Conservation (phyloP, 64 coral and sea anemone species). For the Platygyra sinensis region DNA sequence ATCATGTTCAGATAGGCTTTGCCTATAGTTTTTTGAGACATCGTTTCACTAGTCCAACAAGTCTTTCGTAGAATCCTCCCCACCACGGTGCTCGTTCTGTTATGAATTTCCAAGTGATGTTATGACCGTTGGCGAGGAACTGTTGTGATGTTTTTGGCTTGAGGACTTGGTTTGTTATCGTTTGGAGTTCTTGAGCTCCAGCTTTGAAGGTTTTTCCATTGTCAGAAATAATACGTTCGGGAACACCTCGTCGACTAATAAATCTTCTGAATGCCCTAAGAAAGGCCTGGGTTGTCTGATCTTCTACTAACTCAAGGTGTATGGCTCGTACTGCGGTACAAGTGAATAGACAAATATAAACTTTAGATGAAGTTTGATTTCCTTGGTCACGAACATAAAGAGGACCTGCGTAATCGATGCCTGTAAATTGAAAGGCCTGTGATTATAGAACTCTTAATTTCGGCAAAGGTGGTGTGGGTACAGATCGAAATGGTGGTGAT, state of each 20-base stretch:
- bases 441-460: slow-evolving; percentile 6
- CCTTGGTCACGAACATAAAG: slow-evolving; percentile 17
- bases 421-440: slow-evolving; percentile 35
- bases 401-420: slow-evolving; percentile 43
- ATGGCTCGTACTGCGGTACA: slow-evolving; percentile 28
- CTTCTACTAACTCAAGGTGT: slow-evolving; percentile 45
- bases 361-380: slow-evolving; percentile 16
- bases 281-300: slow-evolving; percentile 47
- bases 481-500: neutral
- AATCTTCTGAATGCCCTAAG: slow-evolving; percentile 50
- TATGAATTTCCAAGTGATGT: neutral
- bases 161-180: neutral
- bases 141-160: neutral
- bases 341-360: slow-evolving; percentile 38
- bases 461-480: no score
- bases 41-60: no score
- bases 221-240: slow-evolving; percentile 51
- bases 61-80: no score
- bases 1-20: no score
- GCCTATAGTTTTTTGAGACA: no score
- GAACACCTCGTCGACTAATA: slow-evolving; percentile 32
- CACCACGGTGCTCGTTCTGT: no score
- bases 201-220: slow-evolving; percentile 23
- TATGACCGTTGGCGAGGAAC: neutral
- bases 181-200: slow-evolving; percentile 1